Conservation (phyloP, 2,797 vertebrate genomes). For the Aldrovandia affinis region DNA sequence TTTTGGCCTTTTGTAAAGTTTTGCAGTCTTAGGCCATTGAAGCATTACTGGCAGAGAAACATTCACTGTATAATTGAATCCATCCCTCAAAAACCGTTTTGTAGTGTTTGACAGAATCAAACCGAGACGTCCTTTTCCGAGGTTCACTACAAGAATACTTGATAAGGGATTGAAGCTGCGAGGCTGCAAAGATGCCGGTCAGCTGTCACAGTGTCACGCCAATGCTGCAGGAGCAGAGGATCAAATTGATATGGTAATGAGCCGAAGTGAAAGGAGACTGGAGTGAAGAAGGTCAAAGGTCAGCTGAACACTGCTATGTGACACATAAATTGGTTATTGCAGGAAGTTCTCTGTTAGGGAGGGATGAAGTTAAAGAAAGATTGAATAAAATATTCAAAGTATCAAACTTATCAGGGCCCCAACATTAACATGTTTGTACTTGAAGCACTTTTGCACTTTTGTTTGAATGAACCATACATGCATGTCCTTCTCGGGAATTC, state of each 20-base stretch:
- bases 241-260: background rate
- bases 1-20: background rate
- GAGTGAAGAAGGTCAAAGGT: background rate
- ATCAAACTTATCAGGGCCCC: background rate
- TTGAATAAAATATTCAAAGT: background rate
- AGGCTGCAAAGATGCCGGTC: background rate
- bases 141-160: background rate
- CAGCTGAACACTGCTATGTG: background rate
- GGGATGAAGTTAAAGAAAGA: background rate
- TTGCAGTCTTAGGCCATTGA: background rate
- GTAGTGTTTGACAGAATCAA: constrained; percentile 19
- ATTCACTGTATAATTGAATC: constrained; percentile 46
- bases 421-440: background rate
- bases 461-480: too few relatives aligned
- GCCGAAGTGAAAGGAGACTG: background rate
- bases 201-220: constrained; percentile 19
- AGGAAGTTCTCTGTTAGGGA: background rate
- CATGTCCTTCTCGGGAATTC: too few relatives aligned
- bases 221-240: background rate
- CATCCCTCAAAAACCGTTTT: constrained; percentile 37
- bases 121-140: background rate
- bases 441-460: background rate
- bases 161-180: constrained; percentile 29
- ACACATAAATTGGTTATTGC: background rate
- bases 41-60: constrained; percentile 16